These are phyloP conservation scores for Dolomedes plantarius DNA, from an alignment of 2,888 invertebrate species.

Conservation along the genomic window DNA sequence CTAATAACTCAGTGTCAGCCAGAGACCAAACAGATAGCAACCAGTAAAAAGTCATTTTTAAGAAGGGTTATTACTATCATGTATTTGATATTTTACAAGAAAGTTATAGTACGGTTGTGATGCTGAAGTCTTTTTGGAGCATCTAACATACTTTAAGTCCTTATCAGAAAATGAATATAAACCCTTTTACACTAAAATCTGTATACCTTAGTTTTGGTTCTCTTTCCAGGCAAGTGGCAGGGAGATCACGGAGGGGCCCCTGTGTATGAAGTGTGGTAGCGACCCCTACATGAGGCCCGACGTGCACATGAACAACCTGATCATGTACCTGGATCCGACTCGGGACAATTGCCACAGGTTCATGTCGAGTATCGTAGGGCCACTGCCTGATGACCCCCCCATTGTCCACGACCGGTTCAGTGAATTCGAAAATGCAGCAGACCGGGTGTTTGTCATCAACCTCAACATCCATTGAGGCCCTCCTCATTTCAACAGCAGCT, in stretches of 20 bases:
- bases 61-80: no score
- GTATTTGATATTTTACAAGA: no score
- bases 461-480: constrained; percentile 3
- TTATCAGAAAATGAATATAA: no score
- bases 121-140: no score
- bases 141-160: no score
- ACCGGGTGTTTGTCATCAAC: constrained; percentile 51
- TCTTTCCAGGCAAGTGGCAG: constrained; percentile 33
- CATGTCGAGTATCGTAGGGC: constrained; percentile 34
- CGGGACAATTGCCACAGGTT: constrained; percentile 41
- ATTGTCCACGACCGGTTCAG: constrained; percentile 18
- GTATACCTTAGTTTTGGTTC: no score
- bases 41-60: no score
- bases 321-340: constrained; percentile 55
- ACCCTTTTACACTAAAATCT: no score
- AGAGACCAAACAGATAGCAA: no score
- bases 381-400: constrained; percentile 48
- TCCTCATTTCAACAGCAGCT: no score
- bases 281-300: constrained; percentile 38
- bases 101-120: no score
- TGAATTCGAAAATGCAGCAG: constrained; percentile 30
- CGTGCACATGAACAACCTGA: constrained; percentile 18
- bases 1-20: no score
- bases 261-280: constrained; percentile 60
- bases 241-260: constrained; percentile 23